A percentile compares a stretch with the other conserved stretches of the same genome.
phyloP scores from a whole-genome alignment of 2,113 vertebrate species.

The Gasterosteus nipponicus region DNA sequence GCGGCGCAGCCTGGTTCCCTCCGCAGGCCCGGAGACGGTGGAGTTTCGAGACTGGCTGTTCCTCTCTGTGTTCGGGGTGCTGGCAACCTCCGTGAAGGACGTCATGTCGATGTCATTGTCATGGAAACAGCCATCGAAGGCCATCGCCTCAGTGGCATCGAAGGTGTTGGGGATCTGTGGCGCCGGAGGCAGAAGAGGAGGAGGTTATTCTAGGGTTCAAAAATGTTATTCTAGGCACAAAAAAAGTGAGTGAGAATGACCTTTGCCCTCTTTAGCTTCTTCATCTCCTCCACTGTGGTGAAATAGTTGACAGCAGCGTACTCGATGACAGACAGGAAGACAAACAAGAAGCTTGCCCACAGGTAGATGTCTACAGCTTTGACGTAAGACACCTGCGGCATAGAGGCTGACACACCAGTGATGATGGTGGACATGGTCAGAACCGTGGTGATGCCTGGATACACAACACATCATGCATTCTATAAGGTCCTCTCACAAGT shows the following conservation, averaged over 20 bases:
- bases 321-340: conserved; percentile 90
- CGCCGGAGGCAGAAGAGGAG: conserved; percentile 7
- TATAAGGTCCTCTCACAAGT: conserved; percentile 4
- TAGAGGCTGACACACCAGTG: conserved; percentile 89
- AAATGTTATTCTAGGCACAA: neutral
- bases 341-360: conserved; percentile 87
- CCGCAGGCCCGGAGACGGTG: conserved; percentile 61
- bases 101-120: conserved; percentile 84
- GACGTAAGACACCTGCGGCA: conserved; percentile 90
- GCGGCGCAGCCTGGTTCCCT: conserved; percentile 79
- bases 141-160: conserved; percentile 86
- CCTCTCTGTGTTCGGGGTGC: conserved; percentile 74
- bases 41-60: conserved; percentile 72
- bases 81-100: conserved; percentile 68
- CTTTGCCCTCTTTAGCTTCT: conserved; percentile 74
- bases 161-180: conserved; percentile 83
- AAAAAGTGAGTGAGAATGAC: conserved; percentile 40
- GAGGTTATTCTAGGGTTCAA: conserved; percentile 21
- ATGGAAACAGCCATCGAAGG: conserved; percentile 89
- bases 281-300: conserved; percentile 89
- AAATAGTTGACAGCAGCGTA: conserved; percentile 93
- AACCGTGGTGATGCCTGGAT: conserved; percentile 89
- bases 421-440: conserved; percentile 93
- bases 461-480: neutral
- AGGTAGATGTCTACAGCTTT: conserved; percentile 92